Percentiles rank a stretch among this genome's conserved stretches.
These are phyloP conservation scores for Engystomops pustulosus DNA, from an alignment of 2,113 vertebrate genomes.

Conservation along the genomic window DNA sequence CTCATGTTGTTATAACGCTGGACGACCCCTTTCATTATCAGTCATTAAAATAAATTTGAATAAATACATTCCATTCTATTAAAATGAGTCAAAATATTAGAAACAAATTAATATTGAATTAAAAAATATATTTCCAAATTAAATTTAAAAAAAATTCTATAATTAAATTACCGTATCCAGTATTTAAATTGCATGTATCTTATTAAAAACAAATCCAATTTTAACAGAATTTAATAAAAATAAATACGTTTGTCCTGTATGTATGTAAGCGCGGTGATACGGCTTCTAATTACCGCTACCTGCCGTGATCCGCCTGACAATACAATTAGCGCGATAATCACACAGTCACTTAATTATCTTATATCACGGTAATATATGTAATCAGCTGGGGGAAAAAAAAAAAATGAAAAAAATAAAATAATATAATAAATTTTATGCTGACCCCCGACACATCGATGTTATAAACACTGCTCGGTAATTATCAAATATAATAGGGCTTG, in stretches of 20 bases:
- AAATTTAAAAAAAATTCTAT: neutral
- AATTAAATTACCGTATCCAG: too few relatives aligned
- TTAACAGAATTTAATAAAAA: too few relatives aligned
- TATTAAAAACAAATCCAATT: neutral
- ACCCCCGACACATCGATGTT: neutral
- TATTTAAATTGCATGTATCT: neutral
- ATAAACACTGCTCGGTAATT: conserved; percentile 1
- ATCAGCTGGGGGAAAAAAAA: conserved; percentile 18
- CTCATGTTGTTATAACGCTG: too few relatives aligned
- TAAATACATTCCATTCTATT: too few relatives aligned
- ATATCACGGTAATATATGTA: neutral
- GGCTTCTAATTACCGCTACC: neutral
- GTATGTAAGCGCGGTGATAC: neutral
- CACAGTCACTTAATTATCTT: neutral
- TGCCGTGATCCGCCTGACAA: neutral
- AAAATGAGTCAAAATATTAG: too few relatives aligned
- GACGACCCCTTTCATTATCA: too few relatives aligned
- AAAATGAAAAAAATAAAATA: neutral
- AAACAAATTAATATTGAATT: too few relatives aligned
- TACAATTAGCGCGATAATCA: conserved; percentile 8
- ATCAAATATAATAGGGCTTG: conserved; percentile 34
- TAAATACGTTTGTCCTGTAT: neutral
- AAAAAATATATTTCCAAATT: too few relatives aligned
- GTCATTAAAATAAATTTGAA: too few relatives aligned
- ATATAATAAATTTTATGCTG: neutral